Evolutionary conservation across 1,140 invertebrate genomes (phyloP).

Genomic region (Drosophila navojoa): DNA sequence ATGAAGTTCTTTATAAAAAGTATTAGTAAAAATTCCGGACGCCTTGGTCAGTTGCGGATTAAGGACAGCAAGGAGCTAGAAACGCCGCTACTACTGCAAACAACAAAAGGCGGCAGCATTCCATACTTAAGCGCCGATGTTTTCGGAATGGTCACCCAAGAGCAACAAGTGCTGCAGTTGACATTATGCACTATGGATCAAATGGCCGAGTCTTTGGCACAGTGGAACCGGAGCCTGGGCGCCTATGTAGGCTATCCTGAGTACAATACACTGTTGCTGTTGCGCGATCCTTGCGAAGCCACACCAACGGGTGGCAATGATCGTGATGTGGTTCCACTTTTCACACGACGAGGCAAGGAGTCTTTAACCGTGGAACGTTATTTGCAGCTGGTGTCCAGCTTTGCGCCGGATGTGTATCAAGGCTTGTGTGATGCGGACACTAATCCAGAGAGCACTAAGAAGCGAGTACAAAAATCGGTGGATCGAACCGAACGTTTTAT

Average conservation of each 20-base stretch:
- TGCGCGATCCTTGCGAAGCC: constrained; percentile 88
- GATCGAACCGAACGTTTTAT: constrained; percentile 86
- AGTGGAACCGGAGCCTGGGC: constrained; percentile 84
- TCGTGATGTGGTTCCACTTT: constrained; percentile 88
- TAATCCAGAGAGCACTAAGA: constrained; percentile 87
- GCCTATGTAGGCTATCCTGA: constrained; percentile 87
- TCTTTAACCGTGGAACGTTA: constrained; percentile 86
- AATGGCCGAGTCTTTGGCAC: constrained; percentile 85
- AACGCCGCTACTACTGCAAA: constrained; percentile 69
- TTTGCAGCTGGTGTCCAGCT: constrained; percentile 90
- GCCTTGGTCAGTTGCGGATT: constrained; percentile 84
- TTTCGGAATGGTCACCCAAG: constrained; percentile 85
- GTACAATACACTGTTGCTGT: constrained; percentile 86
- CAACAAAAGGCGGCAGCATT: constrained; percentile 86
- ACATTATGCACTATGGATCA: constrained; percentile 85
- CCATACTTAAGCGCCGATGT: constrained; percentile 88
- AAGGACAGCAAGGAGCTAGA: constrained; percentile 71
- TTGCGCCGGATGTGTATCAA: constrained; percentile 91
- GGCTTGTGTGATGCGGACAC: constrained; percentile 93
- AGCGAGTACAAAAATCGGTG: constrained; percentile 88
- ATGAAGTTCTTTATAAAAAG: constrained; percentile 86
- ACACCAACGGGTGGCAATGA: constrained; percentile 88
- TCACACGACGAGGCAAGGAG: constrained; percentile 89
- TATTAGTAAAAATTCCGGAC: constrained; percentile 84
- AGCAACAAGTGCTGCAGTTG: constrained; percentile 85